Conservation (phyloP, 2,888 invertebrate genomes). For the Adelognathus sp. region DNA sequence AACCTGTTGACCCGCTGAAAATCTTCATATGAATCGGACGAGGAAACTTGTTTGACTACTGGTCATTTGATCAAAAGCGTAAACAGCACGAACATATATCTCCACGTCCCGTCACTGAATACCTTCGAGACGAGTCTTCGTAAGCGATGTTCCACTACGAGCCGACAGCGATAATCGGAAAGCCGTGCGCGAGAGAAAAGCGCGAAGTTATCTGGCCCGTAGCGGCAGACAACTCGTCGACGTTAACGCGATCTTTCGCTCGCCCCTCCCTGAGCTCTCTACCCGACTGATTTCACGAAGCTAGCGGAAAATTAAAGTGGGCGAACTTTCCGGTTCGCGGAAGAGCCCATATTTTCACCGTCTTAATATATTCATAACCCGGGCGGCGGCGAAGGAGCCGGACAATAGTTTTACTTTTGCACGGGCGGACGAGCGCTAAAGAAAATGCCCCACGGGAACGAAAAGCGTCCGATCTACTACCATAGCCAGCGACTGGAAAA, state of each 20-base stretch:
- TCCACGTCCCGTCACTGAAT: background rate
- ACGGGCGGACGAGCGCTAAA: constrained; percentile 44
- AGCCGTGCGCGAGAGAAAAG: constrained; percentile 15
- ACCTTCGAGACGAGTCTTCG: constrained; percentile 17
- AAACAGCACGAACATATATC: background rate
- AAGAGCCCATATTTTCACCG: constrained; percentile 68
- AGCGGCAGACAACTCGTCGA: constrained; percentile 50
- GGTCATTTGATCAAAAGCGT: too few relatives aligned
- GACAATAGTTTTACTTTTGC: constrained; percentile 64
- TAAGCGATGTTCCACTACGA: constrained; percentile 30
- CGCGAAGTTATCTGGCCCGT: constrained; percentile 31
- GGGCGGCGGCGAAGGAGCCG: constrained; percentile 57
- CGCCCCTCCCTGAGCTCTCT: constrained; percentile 44
- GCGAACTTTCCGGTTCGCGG: constrained; percentile 68
- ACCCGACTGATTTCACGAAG: constrained; percentile 58
- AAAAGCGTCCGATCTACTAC: constrained; percentile 14
- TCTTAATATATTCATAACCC: constrained; percentile 74
- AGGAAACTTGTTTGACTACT: too few relatives aligned
- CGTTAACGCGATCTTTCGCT: constrained; percentile 65
- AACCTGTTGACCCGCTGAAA: too few relatives aligned
- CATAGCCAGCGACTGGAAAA: constrained; percentile 38
- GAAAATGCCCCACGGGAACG: constrained; percentile 28
- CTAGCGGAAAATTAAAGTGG: constrained; percentile 75
- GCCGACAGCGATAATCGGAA: constrained; percentile 27
- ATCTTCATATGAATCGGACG: too few relatives aligned